Evolutionary conservation across 2,797 vertebrate species (phyloP), one percentile per base, ranked within the genome.

Genomic region (Periophthalmus magnuspinnatus): DNA sequence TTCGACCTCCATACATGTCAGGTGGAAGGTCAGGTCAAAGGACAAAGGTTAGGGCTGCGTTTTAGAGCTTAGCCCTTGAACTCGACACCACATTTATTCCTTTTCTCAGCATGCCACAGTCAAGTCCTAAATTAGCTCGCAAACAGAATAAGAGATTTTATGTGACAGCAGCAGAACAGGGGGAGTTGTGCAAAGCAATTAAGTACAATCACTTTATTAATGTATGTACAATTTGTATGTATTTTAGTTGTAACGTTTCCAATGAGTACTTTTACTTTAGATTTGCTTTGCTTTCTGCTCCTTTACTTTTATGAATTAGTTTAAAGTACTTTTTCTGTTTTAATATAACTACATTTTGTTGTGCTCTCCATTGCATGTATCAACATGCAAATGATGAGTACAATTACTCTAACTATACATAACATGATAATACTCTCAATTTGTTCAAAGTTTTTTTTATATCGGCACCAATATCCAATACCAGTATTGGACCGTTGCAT

Each of bases 51-150:
- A 71, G 6, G 66, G 73, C 80, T 90, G 83, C 78, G 75, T 74
- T 62, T 38, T 60, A 69, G 65, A 82, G 79, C 81, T 84, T 76
- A 88, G 79, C 75, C 77, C 82, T 88, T 88, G 84, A 87, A 90
- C 84, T 89, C 84, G 80, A 78, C 69, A 80, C 72, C 68, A 57
- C 79, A 78, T 87, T 82, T 86, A 89, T 85, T 84, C 68, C n/a
- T 75, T 81, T 84, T 78, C 74, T 76, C 74, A 59, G 68, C 79
- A 81, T 79, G 72, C 79, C 78, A 77, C 67, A 75, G 81, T 77
- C 65, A 65, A 64, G 77, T 72, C 71, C 70, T 81, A 62, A 74
- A 80, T 79, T 77, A 61, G 22, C 74, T 66, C 36, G 69, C 41
- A 74, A 59, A 62, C 55, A 59, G 59, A 74, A 74, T 75, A 87